Evolutionary conservation across 2,113 vertebrate species (phyloP), one percentile per base, ranked within the genome.

Genomic region (Synodontis membranacea): DNA sequence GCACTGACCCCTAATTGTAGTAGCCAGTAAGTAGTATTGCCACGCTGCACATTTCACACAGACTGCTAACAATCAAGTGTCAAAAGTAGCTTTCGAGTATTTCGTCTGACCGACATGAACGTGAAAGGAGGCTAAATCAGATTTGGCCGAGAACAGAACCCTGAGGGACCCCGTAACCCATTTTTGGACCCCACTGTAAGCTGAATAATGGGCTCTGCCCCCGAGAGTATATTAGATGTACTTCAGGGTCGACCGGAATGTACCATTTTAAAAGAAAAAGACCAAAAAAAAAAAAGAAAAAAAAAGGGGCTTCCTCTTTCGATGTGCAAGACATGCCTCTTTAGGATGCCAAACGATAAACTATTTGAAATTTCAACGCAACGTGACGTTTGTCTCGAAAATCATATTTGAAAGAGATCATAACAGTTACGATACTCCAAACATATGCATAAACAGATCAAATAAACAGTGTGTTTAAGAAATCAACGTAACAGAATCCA

Each of bases 1-100:
- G 56, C 86, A 62, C 80, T 90, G 90, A 93, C 91, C 90, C 88
- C 81, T 90, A 60, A 42, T 48, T 25, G 10, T 52, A 28, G 34
- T 46, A 58, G 54, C 56, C n/a, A 21, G 8, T 25, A 37, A 83
- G 48, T 70, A 23, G 46, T 39, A 56, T n/a, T n/a, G 23, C 78
- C 23, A 28, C 15, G 37, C 21, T 56, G 23, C n/a, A 83, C 44
- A 79, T 52, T 54, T 79, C 14, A 42, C 14, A 31, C 52, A 58
- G 23, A 74, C 46, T 66, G 28, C 0, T 37, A 28, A 62, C 58
- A 46, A n/a, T 50, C 5, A 6, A 5, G 23, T 25, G 44, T 31
- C 17, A 58, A 88, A 82, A 80, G 54, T 5, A 66, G 46, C n/a
- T 66, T 42, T 79, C 9, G n/a, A 3, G 8, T 37, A 10, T n/a